Conservation (phyloP, 2,797 vertebrate genomes). For the Poecile montanus region DNA sequence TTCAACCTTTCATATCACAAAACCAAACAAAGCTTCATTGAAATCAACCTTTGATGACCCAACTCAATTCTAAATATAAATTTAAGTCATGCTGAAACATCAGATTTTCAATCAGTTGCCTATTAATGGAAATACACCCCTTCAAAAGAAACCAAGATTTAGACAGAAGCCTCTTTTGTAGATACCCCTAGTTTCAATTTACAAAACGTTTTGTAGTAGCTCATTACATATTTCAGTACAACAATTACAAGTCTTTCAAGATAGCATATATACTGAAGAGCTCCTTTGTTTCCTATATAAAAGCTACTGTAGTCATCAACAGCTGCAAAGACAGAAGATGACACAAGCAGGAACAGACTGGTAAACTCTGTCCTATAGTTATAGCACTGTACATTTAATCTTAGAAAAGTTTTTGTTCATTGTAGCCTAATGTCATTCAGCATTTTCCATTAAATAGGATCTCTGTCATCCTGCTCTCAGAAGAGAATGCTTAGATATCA, state of each 20-base stretch:
- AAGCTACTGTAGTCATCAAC: slow-evolving; percentile 82
- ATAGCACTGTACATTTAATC: slow-evolving; percentile 61
- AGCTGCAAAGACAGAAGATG: slow-evolving; percentile 86
- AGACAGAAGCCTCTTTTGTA: slow-evolving; percentile 9
- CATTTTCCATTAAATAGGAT: slow-evolving; percentile 50
- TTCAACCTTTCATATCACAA: not conserved
- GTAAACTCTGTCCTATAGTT: slow-evolving; percentile 69
- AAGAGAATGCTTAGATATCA: not conserved
- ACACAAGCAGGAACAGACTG: slow-evolving; percentile 80
- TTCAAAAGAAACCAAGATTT: not conserved
- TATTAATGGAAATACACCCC: not conserved
- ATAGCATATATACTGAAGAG: slow-evolving; percentile 66
- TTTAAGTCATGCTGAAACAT: not conserved
- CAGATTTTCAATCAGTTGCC: slow-evolving; percentile 3
- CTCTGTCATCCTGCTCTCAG: slow-evolving; percentile 16
- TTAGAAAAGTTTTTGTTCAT: slow-evolving; percentile 66
- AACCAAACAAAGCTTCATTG: not conserved
- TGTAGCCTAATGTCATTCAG: slow-evolving; percentile 50
- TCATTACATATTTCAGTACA: slow-evolving; percentile 65
- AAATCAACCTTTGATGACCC: slow-evolving; percentile 9
- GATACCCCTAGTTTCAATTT: not conserved
- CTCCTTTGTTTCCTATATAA: slow-evolving; percentile 81
- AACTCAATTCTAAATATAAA: not conserved
- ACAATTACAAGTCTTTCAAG: slow-evolving; percentile 73
- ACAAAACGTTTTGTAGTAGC: slow-evolving; percentile 27